Evolutionary conservation across 1,140 invertebrate species (phyloP).

Genomic region (Drosophila cardini): DNA sequence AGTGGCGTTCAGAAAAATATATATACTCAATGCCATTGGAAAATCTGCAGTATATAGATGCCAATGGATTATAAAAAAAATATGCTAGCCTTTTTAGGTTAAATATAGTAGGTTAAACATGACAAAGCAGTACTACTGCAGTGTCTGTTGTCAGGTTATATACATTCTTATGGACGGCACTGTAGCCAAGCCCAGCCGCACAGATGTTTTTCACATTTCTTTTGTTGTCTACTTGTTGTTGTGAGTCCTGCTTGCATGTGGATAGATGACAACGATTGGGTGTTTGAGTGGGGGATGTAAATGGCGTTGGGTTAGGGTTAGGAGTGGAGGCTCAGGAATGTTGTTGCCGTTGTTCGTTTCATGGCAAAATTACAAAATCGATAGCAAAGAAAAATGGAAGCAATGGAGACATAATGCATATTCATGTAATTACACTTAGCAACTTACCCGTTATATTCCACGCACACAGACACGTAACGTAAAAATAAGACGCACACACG

Average conservation of each 20-base stretch:
- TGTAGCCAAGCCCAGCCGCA: constrained; percentile 37
- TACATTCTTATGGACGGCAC: constrained; percentile 11
- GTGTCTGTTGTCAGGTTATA: background rate
- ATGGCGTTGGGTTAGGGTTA: too few relatives aligned
- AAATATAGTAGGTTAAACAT: background rate
- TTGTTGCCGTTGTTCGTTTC: constrained; percentile 37
- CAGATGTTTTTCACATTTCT: constrained; percentile 65
- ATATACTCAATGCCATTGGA: background rate
- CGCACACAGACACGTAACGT: background rate
- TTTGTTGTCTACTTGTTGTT: constrained; percentile 50
- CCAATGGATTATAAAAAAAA: background rate
- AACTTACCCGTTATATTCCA: constrained; percentile 52
- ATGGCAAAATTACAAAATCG: constrained; percentile 60
- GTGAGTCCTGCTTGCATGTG: constrained; percentile 15
- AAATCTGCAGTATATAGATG: background rate
- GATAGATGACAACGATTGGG: background rate
- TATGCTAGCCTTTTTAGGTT: too few relatives aligned
- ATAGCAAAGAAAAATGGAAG: constrained; percentile 36
- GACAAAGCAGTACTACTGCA: background rate
- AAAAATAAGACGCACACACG: constrained; percentile 19
- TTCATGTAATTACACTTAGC: background rate
- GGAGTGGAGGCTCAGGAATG: background rate
- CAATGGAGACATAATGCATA: background rate
- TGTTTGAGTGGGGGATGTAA: background rate
- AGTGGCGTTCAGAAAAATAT: constrained; percentile 7